Conservation (phyloP, 2,113 vertebrate genomes). For the Pygoscelis antarcticus region DNA sequence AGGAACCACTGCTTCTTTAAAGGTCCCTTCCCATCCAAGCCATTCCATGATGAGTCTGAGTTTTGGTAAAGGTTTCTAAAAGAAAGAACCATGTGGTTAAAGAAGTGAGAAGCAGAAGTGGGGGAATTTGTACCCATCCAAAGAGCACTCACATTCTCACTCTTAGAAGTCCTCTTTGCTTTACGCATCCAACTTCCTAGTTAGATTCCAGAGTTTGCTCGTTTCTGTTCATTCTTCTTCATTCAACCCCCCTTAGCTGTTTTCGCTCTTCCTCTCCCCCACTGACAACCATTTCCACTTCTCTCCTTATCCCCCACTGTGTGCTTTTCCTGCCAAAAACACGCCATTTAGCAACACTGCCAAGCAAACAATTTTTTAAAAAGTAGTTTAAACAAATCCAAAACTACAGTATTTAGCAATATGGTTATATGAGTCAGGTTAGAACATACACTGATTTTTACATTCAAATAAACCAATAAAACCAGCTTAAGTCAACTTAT, state of each 20-base stretch:
- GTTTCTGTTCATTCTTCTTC: conserved; percentile 9
- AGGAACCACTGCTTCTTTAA: not conserved
- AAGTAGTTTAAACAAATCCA: not conserved
- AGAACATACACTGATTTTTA: not conserved
- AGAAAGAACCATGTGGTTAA: not conserved
- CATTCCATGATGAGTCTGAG: not conserved
- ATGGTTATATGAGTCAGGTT: not conserved
- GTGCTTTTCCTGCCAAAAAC: not conserved
- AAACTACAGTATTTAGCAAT: not conserved
- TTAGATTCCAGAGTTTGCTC: not conserved
- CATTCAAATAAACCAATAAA: not conserved
- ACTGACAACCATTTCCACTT: conserved; percentile 10
- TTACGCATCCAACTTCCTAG: not conserved
- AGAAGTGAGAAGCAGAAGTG: not conserved
- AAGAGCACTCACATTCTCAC: not conserved
- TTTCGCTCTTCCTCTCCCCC: conserved; percentile 12
- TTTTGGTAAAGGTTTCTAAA: not conserved
- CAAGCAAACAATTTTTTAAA: not conserved
- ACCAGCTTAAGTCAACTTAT: not conserved
- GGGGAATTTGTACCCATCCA: not conserved
- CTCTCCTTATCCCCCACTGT: not conserved
- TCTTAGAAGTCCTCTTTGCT: not conserved
- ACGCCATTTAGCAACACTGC: not conserved
- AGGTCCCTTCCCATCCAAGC: not conserved
- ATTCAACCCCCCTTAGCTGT: not conserved